Conservation (phyloP, 2,888 invertebrate species). For the Galerucella pusilla region DNA sequence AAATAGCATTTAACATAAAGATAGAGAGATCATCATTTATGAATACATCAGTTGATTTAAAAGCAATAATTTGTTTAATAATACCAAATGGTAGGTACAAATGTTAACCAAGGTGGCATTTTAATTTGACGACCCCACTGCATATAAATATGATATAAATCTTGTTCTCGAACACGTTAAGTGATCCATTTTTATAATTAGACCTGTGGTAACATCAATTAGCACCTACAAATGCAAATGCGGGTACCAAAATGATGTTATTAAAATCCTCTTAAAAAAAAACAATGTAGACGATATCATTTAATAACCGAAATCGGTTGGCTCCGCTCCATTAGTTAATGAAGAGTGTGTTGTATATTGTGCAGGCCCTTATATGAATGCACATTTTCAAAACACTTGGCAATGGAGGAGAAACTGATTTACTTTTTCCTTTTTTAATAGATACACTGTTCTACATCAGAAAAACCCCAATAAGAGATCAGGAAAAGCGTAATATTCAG, state of each 20-base stretch:
- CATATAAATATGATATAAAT: slow-evolving; percentile 32
- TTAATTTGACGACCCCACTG: slow-evolving; percentile 24
- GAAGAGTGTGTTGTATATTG: neutral
- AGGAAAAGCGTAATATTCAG: no score
- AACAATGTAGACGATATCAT: neutral
- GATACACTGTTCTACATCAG: no score
- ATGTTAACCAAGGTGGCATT: slow-evolving; percentile 19
- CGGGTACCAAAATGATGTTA: slow-evolving; percentile 24
- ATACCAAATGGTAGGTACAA: slow-evolving; percentile 10
- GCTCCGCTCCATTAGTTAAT: neutral
- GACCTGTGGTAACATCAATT: slow-evolving; percentile 4
- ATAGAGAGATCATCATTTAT: neutral
- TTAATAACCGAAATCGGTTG: neutral
- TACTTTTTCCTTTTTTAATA: no score
- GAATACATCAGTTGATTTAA: slow-evolving; percentile 8
- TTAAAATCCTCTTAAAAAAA: slow-evolving; percentile 33
- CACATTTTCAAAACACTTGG: no score
- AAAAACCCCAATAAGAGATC: no score
- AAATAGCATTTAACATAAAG: slow-evolving; percentile 7
- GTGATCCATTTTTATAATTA: slow-evolving; percentile 35
- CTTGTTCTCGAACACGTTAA: slow-evolving; percentile 26
- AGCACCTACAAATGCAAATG: slow-evolving; percentile 15
- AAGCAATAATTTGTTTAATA: slow-evolving; percentile 29
- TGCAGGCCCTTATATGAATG: neutral
- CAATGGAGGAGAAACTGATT: no score